These are phyloP conservation scores for Pimephales promelas DNA, from an alignment of 2,113 vertebrate species.

Conservation along the genomic window DNA sequence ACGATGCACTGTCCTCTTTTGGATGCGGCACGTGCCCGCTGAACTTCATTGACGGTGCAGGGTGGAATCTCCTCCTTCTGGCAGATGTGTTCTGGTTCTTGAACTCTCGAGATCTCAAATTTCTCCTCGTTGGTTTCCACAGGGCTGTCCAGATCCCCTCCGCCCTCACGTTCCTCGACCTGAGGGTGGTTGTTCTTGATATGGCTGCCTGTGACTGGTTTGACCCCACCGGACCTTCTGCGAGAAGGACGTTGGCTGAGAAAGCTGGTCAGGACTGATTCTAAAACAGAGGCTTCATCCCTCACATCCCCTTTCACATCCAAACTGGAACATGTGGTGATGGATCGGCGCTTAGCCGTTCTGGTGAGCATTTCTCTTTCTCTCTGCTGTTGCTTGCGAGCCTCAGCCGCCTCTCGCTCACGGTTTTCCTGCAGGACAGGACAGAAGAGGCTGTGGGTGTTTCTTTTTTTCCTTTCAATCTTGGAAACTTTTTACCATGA, in stretches of 20 bases:
- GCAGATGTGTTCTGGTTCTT: neutral
- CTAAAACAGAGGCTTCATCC: slow-evolving; percentile 56
- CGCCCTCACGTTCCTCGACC: neutral
- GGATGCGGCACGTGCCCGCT: neutral
- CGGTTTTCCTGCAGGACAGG: slow-evolving; percentile 72
- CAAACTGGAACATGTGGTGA: slow-evolving; percentile 33
- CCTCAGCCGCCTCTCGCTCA: slow-evolving; percentile 69
- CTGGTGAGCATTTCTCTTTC: slow-evolving; percentile 57
- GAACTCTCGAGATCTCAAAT: neutral
- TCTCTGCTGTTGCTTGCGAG: slow-evolving; percentile 58
- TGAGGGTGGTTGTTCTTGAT: neutral
- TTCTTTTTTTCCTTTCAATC: too few relatives aligned
- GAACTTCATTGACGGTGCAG: neutral
- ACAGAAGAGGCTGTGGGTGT: neutral
- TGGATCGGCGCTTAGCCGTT: slow-evolving; percentile 62
- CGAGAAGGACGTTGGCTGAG: slow-evolving; percentile 58
- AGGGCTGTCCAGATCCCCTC: neutral
- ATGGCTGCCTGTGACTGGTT: slow-evolving; percentile 30
- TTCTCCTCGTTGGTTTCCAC: slow-evolving; percentile 11
- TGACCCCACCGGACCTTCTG: slow-evolving; percentile 47
- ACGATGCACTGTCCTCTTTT: slow-evolving; percentile 38
- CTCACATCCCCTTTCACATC: neutral
- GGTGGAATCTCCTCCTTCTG: neutral
- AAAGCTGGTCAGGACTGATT: slow-evolving; percentile 70
- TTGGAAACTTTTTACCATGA: too few relatives aligned